Percentiles rank a stretch among this genome's conserved stretches.
phyloP scores from a whole-genome alignment of 2,797 vertebrate species.

The Peromyscus eremicus region DNA sequence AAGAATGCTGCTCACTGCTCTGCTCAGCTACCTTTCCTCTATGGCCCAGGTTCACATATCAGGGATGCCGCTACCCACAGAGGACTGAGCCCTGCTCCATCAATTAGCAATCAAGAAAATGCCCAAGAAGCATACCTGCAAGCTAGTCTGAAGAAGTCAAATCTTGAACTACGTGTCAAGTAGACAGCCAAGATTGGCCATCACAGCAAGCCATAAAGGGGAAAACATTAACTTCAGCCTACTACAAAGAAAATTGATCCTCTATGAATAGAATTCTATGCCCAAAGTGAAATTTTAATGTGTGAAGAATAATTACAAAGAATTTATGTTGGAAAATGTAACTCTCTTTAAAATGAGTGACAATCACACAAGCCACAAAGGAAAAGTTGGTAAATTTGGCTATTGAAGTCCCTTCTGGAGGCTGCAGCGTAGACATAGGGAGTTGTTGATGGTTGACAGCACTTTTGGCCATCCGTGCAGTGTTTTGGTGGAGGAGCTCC shows the following conservation, averaged over 20 bases:
- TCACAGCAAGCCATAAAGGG: background rate
- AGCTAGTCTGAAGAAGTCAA: background rate
- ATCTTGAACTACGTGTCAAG: background rate
- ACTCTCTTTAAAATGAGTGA: no score
- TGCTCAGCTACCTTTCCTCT: background rate
- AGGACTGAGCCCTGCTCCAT: background rate
- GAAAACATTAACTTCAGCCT: background rate
- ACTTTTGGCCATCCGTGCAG: background rate
- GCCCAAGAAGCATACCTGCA: background rate
- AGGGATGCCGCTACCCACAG: no score
- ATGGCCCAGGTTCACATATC: background rate
- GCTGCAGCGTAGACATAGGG: background rate
- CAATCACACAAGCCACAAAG: no score
- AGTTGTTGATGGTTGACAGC: background rate
- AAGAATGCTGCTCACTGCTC: background rate
- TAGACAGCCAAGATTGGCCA: background rate
- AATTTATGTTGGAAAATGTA: background rate
- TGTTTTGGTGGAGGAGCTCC: no score
- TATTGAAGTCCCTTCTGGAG: no score
- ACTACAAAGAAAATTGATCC: background rate
- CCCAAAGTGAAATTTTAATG: background rate
- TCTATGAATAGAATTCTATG: background rate
- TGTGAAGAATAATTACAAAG: background rate
- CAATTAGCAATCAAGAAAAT: background rate
- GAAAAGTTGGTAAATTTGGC: background rate